Percentiles rank a stretch among this genome's conserved stretches.
These are phyloP conservation scores for Leptobrachium ailaonicum DNA, from an alignment of 2,113 vertebrate genomes.

Conservation along the genomic window DNA sequence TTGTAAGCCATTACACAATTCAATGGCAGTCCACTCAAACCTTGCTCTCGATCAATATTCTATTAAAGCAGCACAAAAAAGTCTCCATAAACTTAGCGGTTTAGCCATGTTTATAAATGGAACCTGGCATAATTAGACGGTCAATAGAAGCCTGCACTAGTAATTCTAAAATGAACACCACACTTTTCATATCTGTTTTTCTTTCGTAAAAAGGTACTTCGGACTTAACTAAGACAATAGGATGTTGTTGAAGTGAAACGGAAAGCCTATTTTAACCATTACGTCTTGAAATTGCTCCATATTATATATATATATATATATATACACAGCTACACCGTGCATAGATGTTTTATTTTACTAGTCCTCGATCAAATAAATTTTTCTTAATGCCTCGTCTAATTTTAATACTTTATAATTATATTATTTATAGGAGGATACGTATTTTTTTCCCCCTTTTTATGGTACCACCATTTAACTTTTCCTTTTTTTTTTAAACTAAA, in stretches of 20 bases:
- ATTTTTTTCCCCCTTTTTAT: conserved; percentile 56
- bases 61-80: conserved; percentile 94
- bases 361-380: conserved; percentile 50
- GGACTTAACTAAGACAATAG: conserved; percentile 53
- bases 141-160: conserved; percentile 77
- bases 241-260: neutral
- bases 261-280: neutral
- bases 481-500: conserved; percentile 34
- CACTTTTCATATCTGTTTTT: conserved; percentile 66
- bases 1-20: conserved; percentile 92
- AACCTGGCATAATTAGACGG: conserved; percentile 85
- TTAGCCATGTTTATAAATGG: conserved; percentile 89
- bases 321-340: conserved; percentile 56
- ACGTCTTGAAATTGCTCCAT: too few relatives aligned
- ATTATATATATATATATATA: conserved; percentile 12
- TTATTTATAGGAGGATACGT: conserved; percentile 50
- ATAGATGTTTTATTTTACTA: conserved; percentile 57
- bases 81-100: conserved; percentile 89
- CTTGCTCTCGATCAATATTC: conserved; percentile 97
- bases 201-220: conserved; percentile 49
- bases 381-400: conserved; percentile 43
- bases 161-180: conserved; percentile 78
- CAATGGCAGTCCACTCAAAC: conserved; percentile 92
- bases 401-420: conserved; percentile 55
- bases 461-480: conserved; percentile 41